Conservation (phyloP, 2,888 invertebrate species). For the Cryptocheilus praepositus region DNA sequence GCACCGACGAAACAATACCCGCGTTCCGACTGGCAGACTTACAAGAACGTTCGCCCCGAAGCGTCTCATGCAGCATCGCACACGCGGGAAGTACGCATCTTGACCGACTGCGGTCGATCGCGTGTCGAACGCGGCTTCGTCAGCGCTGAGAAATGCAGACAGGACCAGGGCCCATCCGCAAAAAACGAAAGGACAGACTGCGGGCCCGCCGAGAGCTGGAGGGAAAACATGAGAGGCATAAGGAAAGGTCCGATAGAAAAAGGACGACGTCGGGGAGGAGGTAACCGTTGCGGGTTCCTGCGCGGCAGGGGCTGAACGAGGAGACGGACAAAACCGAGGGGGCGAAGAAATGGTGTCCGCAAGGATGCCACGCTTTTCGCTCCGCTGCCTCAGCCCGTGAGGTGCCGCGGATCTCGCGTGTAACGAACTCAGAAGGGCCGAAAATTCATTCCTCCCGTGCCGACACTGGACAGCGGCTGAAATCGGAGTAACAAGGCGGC, state of each 20-base stretch:
- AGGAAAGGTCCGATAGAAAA: constrained; percentile 8
- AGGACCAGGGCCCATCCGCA: constrained; percentile 21
- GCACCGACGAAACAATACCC: no score
- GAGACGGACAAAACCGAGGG: background rate
- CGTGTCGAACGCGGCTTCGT: constrained; percentile 48
- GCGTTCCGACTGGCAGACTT: no score
- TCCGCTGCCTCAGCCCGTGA: constrained; percentile 9
- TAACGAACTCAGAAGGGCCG: constrained; percentile 45
- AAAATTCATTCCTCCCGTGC: constrained; percentile 41
- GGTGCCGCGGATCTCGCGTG: constrained; percentile 35
- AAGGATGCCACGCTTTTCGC: background rate
- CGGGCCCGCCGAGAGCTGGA: constrained; percentile 1
- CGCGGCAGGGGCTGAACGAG: background rate
- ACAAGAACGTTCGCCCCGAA: no score
- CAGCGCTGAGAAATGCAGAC: constrained; percentile 53
- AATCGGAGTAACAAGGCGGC: background rate
- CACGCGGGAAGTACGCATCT: constrained; percentile 31
- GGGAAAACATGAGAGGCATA: background rate
- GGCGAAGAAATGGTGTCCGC: constrained; percentile 1
- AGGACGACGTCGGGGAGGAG: background rate
- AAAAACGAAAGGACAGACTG: constrained; percentile 26
- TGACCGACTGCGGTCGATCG: constrained; percentile 47
- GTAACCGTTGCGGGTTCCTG: background rate
- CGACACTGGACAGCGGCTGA: background rate
- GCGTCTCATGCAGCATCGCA: background rate